Base-by-base conservation (phyloP, 2,797 vertebrate genomes). In the Coendou prehensilis region DNA sequence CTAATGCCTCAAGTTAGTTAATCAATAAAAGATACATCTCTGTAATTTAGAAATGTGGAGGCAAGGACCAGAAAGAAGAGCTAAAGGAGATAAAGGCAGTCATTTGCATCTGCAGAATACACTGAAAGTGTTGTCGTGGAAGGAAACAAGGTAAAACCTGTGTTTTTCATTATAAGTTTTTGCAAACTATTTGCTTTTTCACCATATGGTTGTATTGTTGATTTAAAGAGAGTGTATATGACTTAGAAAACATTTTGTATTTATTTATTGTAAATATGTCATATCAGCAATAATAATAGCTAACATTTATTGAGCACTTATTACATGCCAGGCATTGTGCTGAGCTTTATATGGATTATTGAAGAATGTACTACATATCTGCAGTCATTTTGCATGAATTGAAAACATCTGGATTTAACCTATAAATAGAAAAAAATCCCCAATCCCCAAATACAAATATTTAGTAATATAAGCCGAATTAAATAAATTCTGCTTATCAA, bases 391-490 rank as follows among this genome's bases (percentile, higher is more conserved):
- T 87, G 22, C 1, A 56, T 61, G 33, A 20, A 93, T 73, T 86
- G 82, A 96, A 96, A 98, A 94, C 96, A 96, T 95, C 96, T 97
- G 85, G 52, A 83, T 80, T 92, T 83, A 94, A 59, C 67, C 79
- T 93, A 92, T 87, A 95, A 85, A n/a, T 47, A 75, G 61, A 50
- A 85, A 92, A 95, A 83, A 76, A 17, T 15, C 9, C 11, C 93
- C 67, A 83, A 71, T 56, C 57, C n/a, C 5, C 50, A 92, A 85
- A 88, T 92, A 89, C 87, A 93, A 96, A 96, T 87, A 96, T 88
- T 71, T 93, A 95, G 87, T 80, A 92, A 96, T 63, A 52, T 78
- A 94, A 96, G 78, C 41, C 26, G 45, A 47, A 50, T 7, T 3
- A 30, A 94, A 83, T 95, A 71, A 89, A 92, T 89, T 93, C 69